Percentiles rank a stretch among this genome's conserved stretches.
Conservation (phyloP, 2,888 invertebrate species). For the Tetragonula carbonaria region DNA sequence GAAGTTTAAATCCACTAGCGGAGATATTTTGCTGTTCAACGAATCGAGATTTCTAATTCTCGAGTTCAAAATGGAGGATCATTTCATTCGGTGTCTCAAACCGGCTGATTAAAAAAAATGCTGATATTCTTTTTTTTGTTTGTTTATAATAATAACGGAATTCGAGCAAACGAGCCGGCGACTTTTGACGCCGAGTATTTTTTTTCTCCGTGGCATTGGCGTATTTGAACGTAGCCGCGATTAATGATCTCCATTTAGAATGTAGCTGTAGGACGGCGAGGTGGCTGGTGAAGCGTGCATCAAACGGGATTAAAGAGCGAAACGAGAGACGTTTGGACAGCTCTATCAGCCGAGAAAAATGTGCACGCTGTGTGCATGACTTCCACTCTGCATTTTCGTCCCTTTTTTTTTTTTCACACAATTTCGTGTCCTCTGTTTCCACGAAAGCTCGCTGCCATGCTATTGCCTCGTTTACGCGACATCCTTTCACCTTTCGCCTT, state of each 20-base stretch:
- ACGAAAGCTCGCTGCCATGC: neutral
- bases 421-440: constrained; percentile 16
- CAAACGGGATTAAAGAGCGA: constrained; percentile 53
- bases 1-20: neutral
- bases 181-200: neutral
- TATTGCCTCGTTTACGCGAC: neutral
- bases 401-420: neutral
- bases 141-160: neutral
- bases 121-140: neutral
- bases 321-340: constrained; percentile 53
- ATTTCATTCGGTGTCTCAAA: neutral
- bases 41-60: neutral
- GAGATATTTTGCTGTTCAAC: neutral
- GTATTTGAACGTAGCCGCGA: constrained; percentile 31
- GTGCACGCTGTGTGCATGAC: constrained; percentile 18
- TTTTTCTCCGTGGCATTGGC: constrained; percentile 8
- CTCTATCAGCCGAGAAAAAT: constrained; percentile 48
- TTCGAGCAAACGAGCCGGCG: neutral
- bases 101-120: neutral
- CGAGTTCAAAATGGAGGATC: too few species aligned
- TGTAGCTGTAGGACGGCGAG: constrained; percentile 6
- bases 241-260: constrained; percentile 51
- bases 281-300: constrained; percentile 19
- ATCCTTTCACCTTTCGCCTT: neutral
- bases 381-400: neutral